Evolutionary conservation across 2,888 invertebrate genomes (phyloP), one percentile per base, ranked within the genome.

Genomic region (Clepsis dumicolana): DNA sequence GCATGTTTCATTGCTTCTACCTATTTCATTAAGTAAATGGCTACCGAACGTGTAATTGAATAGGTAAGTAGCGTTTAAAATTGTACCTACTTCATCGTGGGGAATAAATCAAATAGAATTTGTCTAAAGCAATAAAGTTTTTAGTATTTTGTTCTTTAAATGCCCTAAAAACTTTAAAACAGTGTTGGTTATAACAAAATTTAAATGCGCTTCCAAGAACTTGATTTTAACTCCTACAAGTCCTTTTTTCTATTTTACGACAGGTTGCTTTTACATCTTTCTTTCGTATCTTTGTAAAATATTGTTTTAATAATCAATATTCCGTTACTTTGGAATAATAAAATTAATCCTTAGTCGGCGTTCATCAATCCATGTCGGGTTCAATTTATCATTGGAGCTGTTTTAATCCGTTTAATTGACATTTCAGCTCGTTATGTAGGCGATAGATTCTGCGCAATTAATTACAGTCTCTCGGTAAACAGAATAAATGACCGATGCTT

Each of bases 361-460:
- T 79, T 79, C 81, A 86, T 87, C 84, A 85, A 85, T 87, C 84
- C 78, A 75, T 74, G 78, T 83, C 80, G 73, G 75, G 71, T 80
- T 80, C 76, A 80, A 86, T 87, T 84, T 83, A 79, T 77, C 80
- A 83, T 80, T 78, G 74, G 74, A 79, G 77, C 76, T 74, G 74
- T 84, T 89, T 88, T 83, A 88, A 86, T 85, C 80, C 65, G 63
- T 81, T 81, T 86, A 88, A 88, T 87, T 87, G 86, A 85, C 84
- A 84, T 85, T 88, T 86, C 80, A 83, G 75, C 79, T 77, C 75
- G 73, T 78, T 77, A 76, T 80, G 75, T 73, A 82, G 81, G 80
- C 81, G 79, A 85, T 79, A 77, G 77, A 80, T 82, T 80, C 74
- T 68, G 73, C 75, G 74, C 74, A 80, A 83, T 85, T 83, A 82